phyloP scores from a whole-genome alignment of 1,140 invertebrate species.

The Brachionus rotundiformis region DNA sequence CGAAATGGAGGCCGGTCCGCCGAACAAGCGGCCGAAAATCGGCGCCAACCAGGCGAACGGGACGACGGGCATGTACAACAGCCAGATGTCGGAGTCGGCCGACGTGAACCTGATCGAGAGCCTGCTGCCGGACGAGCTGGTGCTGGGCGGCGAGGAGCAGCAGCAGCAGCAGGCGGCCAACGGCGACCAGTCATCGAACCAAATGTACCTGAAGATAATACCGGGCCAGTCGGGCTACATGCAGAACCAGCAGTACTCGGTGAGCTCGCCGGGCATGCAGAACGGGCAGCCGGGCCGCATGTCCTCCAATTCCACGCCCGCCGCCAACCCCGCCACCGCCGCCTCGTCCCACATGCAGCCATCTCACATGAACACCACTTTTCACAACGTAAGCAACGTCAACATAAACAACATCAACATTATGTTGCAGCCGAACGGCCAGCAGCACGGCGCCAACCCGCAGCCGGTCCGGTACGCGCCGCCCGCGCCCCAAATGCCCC shows the following conservation, averaged over 20 bases:
- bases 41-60: neutral
- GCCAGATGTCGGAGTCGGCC: conserved; percentile 25
- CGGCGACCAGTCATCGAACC: neutral
- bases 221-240: conserved; percentile 6
- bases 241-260: neutral
- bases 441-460: neutral
- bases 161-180: neutral
- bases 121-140: conserved; percentile 9
- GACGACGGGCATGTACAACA: neutral
- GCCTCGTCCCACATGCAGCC: neutral
- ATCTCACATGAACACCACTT: conserved; percentile 32
- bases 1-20: conserved; percentile 41
- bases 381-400: conserved; percentile 47
- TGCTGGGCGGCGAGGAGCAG: neutral
- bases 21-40: conserved; percentile 48
- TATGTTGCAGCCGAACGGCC: conserved; percentile 43
- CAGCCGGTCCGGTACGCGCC: neutral
- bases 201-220: conserved; percentile 36
- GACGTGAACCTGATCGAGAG: conserved; percentile 37
- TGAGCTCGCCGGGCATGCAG: neutral
- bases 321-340: neutral
- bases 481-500: neutral
- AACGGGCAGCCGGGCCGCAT: neutral
- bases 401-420: conserved; percentile 52
- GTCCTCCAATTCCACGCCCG: neutral